Base-by-base conservation (phyloP, 2,797 vertebrate genomes). In the Cygnus olor region DNA sequence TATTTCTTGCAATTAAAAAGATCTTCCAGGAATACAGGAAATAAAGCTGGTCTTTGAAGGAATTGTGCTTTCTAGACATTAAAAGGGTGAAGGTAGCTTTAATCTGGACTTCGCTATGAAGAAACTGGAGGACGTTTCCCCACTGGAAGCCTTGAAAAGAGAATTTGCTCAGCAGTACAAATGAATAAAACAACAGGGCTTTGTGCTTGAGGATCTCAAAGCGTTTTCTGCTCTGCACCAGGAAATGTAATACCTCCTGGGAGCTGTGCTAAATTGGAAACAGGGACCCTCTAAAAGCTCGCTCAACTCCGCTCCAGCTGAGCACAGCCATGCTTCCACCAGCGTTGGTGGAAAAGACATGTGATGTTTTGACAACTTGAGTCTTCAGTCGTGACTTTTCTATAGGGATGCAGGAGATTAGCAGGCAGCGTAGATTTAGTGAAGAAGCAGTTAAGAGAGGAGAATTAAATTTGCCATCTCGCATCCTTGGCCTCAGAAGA, bases 191-290 rank as follows among this genome's bases (percentile, higher is more conserved):
- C 94, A 96, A 95, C 92, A 95, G 90, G 90, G 89, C 96, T 96
- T 97, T 96, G 95, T 96, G 93, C 76, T 89, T 80, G 90, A 93
- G 90, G 96, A 94, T 96, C 94, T 97, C 95, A 95, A 95, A 97
- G 94, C 12, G 18, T 78, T 93, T 89, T 96, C 87, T 93, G 92
- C 91, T 76, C 94, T 87, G 93, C 86, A 95, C 93, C 92, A 95
- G 96, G 96, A 95, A 97, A 95, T 89, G 90, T 85, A 95, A 96
- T 95, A 92, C 94, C 94, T 96, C 93, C 94, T 91, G 96, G 93
- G 94, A 96, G 81, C 93, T 85, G 79, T 10, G 81, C 92, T 96
- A 97, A 96, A 96, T 97, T 96, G 93, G 92, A 94, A 96, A 96
- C 95, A 97, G 96, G 95, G 95, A 92, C 94, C 88, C 72, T 95